Conservation (phyloP, 1,140 invertebrate genomes). For the Drosophila baimaii region DNA sequence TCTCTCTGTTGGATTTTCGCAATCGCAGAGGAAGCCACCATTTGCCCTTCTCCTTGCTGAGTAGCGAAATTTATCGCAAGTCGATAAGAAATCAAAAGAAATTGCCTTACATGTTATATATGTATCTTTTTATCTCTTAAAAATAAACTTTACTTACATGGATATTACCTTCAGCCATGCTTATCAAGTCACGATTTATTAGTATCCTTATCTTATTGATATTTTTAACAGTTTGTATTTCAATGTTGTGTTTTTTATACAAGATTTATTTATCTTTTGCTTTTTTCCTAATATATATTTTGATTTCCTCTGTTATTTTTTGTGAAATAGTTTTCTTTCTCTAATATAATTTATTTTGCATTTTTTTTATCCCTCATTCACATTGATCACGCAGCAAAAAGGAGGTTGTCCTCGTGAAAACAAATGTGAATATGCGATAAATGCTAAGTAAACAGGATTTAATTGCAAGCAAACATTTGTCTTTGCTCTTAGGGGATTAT, state of each 20-base stretch:
- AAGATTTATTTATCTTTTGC: not conserved
- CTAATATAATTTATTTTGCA: not conserved
- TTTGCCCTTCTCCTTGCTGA: not conserved
- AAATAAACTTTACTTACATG: not conserved
- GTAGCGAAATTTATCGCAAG: slow-evolving; percentile 58
- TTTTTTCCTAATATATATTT: not conserved
- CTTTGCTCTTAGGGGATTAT: slow-evolving; percentile 35
- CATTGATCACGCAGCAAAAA: not conserved
- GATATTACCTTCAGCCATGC: not conserved
- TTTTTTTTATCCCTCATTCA: not conserved
- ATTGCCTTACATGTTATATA: slow-evolving; percentile 6
- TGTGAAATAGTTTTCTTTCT: not conserved
- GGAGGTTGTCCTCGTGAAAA: slow-evolving; percentile 4
- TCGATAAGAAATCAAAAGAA: slow-evolving; percentile 55
- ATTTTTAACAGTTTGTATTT: not conserved
- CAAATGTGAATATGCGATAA: slow-evolving; percentile 31
- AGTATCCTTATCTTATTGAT: not conserved
- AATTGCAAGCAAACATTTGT: slow-evolving; percentile 55
- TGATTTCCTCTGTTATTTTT: not conserved
- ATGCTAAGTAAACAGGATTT: slow-evolving; percentile 48
- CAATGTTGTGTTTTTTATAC: accelerated
- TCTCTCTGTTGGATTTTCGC: slow-evolving; percentile 53
- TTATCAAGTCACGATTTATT: not conserved
- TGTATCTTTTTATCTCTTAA: not conserved
- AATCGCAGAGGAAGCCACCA: slow-evolving; percentile 60